phyloP scores from a whole-genome alignment of 2,113 vertebrate genomes.

The Tetrax tetrax region DNA sequence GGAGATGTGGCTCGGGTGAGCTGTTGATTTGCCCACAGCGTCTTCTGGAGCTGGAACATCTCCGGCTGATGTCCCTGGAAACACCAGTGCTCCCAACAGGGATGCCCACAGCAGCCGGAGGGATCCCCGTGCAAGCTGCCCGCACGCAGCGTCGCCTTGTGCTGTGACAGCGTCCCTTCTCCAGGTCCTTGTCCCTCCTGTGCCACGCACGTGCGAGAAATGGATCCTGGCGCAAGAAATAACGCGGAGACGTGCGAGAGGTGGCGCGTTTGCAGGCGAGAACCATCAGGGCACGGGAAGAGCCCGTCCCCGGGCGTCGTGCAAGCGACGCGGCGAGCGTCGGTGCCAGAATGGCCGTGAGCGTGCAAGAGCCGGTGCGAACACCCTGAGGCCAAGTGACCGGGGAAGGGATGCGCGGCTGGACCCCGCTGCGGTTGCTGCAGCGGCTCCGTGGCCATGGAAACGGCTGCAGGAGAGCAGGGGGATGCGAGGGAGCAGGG shows the following conservation, averaged over 20 bases:
- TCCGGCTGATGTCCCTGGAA: not conserved
- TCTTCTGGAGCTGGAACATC: not conserved
- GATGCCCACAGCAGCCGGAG: too few species aligned
- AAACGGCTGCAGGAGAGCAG: not conserved
- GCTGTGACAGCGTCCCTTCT: too few species aligned
- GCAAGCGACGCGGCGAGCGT: accelerated
- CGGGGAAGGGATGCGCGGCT: accelerated
- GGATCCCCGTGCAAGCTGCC: too few species aligned
- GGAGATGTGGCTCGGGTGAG: too few species aligned
- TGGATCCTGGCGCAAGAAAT: not conserved
- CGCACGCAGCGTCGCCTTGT: too few species aligned
- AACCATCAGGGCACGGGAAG: not conserved
- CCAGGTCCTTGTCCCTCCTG: not conserved
- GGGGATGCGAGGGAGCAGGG: not conserved
- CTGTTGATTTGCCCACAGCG: not conserved
- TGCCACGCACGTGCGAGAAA: not conserved
- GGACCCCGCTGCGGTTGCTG: not conserved
- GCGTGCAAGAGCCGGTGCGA: accelerated
- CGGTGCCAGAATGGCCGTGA: accelerated
- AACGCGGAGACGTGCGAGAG: accelerated
- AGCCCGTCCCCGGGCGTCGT: accelerated
- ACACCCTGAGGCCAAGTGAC: not conserved
- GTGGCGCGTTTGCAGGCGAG: accelerated
- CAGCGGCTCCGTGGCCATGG: conserved; percentile 26
- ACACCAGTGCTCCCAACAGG: not conserved